Percentiles rank a stretch among this genome's conserved stretches.
Evolutionary conservation across 2,888 invertebrate species (phyloP).

Genomic region (Drosophila gaucha): DNA sequence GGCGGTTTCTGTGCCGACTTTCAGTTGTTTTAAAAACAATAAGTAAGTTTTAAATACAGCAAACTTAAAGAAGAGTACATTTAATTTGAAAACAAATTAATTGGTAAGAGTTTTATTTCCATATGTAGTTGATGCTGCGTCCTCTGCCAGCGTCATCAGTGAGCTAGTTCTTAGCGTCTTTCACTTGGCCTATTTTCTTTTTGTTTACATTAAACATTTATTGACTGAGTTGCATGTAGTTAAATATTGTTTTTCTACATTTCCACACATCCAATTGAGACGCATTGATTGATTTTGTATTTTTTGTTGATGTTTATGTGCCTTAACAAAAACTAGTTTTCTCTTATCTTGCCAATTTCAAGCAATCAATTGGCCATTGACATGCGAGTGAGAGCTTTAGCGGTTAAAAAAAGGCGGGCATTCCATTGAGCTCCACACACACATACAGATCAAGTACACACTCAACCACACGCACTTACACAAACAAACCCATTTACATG

Average conservation of each 20-base stretch:
- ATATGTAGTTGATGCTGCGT: background rate
- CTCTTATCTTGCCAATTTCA: conserved; percentile 49
- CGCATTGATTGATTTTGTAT: conserved; percentile 31
- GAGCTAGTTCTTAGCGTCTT: conserved; percentile 14
- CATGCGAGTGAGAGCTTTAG: conserved; percentile 41
- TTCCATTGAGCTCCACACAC: conserved; percentile 24
- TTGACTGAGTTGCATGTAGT: background rate
- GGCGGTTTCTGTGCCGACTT: conserved; percentile 14
- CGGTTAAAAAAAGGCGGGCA: conserved; percentile 28
- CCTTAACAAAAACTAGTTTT: conserved; percentile 59
- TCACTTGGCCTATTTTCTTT: conserved; percentile 17
- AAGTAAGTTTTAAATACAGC: conserved; percentile 18
- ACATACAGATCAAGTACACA: background rate
- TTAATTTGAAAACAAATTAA: background rate
- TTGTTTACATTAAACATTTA: background rate
- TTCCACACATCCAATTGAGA: conserved; percentile 3
- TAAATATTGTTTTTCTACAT: background rate
- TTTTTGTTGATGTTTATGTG: conserved; percentile 25
- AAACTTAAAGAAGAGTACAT: background rate
- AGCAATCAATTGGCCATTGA: conserved; percentile 49
- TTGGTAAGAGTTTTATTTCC: background rate
- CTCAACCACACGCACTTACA: background rate
- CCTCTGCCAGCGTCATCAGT: conserved; percentile 37
- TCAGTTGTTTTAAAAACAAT: conserved; percentile 20
- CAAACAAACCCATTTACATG: conserved; percentile 2